These are phyloP conservation scores for Drosophila biarmipes DNA, from an alignment of 1,140 invertebrate species.

Conservation along the genomic window DNA sequence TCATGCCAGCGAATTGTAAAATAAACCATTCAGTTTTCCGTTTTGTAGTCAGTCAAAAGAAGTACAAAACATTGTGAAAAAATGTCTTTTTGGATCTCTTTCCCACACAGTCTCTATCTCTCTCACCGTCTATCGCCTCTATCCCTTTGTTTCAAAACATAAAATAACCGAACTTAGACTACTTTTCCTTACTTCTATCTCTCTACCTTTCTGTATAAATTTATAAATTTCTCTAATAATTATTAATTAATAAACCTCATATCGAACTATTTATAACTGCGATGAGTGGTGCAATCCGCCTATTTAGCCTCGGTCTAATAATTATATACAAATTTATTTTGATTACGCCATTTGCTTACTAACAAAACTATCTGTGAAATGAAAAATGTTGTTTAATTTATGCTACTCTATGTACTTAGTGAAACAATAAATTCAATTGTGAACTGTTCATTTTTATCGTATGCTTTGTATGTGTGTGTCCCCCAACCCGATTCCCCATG, in stretches of 20 bases:
- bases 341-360: constrained; percentile 45
- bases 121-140: constrained; percentile 28
- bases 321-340: constrained; percentile 35
- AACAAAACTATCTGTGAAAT: constrained; percentile 31
- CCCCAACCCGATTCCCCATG: background rate
- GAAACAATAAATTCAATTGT: constrained; percentile 43
- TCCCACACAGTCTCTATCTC: constrained; percentile 40
- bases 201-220: constrained; percentile 36
- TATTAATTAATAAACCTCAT: constrained; percentile 21
- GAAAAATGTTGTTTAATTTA: constrained; percentile 50
- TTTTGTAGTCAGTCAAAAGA: constrained; percentile 59
- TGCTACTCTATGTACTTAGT: constrained; percentile 64
- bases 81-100: constrained; percentile 84
- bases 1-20: constrained; percentile 59
- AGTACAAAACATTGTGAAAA: constrained; percentile 60
- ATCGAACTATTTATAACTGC: constrained; percentile 36
- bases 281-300: constrained; percentile 21
- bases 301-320: constrained; percentile 36
- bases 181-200: constrained; percentile 8
- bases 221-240: constrained; percentile 26
- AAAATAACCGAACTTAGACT: constrained; percentile 25
- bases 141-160: constrained; percentile 22
- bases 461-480: constrained; percentile 41
- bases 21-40: constrained; percentile 46
- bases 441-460: constrained; percentile 41